Evolutionary conservation across 2,113 vertebrate genomes (phyloP).

Genomic region (Dicentrarchus labrax): DNA sequence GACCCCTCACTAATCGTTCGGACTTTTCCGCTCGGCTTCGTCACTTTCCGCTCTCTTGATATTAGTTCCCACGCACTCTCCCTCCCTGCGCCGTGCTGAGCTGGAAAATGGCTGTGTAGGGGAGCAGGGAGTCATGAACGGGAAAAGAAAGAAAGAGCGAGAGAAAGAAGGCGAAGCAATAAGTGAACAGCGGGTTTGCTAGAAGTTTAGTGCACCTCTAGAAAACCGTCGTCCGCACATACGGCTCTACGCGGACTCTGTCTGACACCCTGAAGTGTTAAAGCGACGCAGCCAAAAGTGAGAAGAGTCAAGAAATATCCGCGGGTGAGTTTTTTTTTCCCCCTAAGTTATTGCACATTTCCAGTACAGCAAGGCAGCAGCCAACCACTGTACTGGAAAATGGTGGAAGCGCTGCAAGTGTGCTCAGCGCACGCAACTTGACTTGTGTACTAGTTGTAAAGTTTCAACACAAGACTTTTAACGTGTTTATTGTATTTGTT

Average conservation of each 20-base stretch:
- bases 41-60: slow-evolving; percentile 64
- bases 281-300: slow-evolving; percentile 49
- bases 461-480: neutral
- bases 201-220: slow-evolving; percentile 18
- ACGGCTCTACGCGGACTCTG: neutral
- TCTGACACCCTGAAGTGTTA: slow-evolving; percentile 3
- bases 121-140: slow-evolving; percentile 73
- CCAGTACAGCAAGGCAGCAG: slow-evolving; percentile 58
- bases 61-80: slow-evolving; percentile 78
- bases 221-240: neutral
- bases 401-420: slow-evolving; percentile 75
- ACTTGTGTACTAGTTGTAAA: slow-evolving; percentile 23
- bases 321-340: slow-evolving; percentile 77
- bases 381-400: slow-evolving; percentile 75
- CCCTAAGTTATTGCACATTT: slow-evolving; percentile 80
- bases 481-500: neutral
- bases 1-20: slow-evolving; percentile 60
- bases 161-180: slow-evolving; percentile 46
- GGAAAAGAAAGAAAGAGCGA: slow-evolving; percentile 67
- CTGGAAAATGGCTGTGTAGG: slow-evolving; percentile 84
- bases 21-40: slow-evolving; percentile 73
- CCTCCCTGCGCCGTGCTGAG: slow-evolving; percentile 67
- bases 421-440: slow-evolving; percentile 19
- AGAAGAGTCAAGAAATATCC: slow-evolving; percentile 65
- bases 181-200: slow-evolving; percentile 2